These are phyloP conservation scores for Drosophila bifasciata DNA, from an alignment of 1,140 invertebrate species.

Conservation along the genomic window DNA sequence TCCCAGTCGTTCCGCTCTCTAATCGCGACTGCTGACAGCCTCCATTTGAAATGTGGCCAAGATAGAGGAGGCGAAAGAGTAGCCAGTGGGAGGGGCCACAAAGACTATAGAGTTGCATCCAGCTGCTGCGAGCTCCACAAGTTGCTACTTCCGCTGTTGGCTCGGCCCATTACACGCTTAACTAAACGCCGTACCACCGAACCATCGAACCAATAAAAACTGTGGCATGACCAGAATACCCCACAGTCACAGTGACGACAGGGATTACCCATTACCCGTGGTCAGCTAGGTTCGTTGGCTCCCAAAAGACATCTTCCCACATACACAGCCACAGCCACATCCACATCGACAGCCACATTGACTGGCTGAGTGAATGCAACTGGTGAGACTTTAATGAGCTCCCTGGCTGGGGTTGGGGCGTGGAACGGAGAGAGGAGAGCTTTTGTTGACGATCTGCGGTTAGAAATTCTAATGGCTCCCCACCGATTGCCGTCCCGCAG, in stretches of 20 bases:
- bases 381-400: conserved; percentile 65
- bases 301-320: conserved; percentile 41
- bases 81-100: background rate
- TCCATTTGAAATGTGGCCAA: conserved; percentile 7
- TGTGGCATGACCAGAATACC: background rate
- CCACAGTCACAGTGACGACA: background rate
- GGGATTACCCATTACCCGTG: background rate
- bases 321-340: conserved; percentile 31
- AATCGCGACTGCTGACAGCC: conserved; percentile 42
- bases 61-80: background rate
- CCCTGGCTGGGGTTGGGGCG: background rate
- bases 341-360: conserved; percentile 22
- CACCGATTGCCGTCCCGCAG: conserved; percentile 15
- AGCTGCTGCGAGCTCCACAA: conserved; percentile 7
- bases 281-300: conserved; percentile 40
- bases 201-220: conserved; percentile 68
- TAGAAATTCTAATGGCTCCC: conserved; percentile 59
- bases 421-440: background rate
- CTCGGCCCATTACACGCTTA: conserved; percentile 72
- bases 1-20: conserved; percentile 22
- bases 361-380: conserved; percentile 24
- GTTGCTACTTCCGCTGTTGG: conserved; percentile 56
- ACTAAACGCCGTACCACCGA: conserved; percentile 60
- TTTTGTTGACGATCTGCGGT: conserved; percentile 66
- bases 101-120: background rate